Base-by-base conservation (phyloP, 2,113 vertebrate species). In the Oncorhynchus clarkii region DNA sequence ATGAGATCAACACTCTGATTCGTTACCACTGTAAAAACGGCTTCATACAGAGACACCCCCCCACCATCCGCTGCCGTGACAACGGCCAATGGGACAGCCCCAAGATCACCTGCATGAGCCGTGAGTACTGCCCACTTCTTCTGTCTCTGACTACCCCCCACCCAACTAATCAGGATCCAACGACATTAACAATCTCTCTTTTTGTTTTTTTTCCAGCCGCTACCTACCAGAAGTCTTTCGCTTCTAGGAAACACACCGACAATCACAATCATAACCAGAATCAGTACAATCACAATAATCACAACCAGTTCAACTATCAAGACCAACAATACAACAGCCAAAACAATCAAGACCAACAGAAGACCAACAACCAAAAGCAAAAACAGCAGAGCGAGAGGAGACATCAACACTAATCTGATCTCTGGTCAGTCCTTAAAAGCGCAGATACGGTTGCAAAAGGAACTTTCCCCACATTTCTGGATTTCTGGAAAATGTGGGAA, bases 21-120 rank as follows among this genome's bases (percentile, higher is more conserved):
- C 95, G 97, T 84, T 99, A 98, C 70, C 96, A 98, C 89, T 99
- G 97, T 85, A 95, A 95, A 72, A 93, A 94, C 14, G 97, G 97
- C 72, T 98, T 96, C 87, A 95, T 99, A 92, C 97, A 99, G 83
- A 95, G 96, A 77, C 93, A 97, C 79, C 81, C 93, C 79, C 96
- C 97, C 65, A 96, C 94, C 27, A 96, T 98, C 64, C 94, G 94
- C 27, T 99, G 97, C 85, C 93, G 93, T 59, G 92, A 93, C 75
- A 94, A 96, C 27, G 97, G 97, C 78, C 94, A 90, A 80, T 99
- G 97, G 97, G 97, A 97, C 60, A 75, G 87, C 1, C 97, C 97
- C 81, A 97, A 93, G 92, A 94, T 99, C 81, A 95, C 95, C 84
- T 99, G 97, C 94, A 89, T 95, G 84, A 96, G 92, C 86, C 94